Base-by-base conservation (phyloP, 2,888 invertebrate species). In the Alloplasta piceator region DNA sequence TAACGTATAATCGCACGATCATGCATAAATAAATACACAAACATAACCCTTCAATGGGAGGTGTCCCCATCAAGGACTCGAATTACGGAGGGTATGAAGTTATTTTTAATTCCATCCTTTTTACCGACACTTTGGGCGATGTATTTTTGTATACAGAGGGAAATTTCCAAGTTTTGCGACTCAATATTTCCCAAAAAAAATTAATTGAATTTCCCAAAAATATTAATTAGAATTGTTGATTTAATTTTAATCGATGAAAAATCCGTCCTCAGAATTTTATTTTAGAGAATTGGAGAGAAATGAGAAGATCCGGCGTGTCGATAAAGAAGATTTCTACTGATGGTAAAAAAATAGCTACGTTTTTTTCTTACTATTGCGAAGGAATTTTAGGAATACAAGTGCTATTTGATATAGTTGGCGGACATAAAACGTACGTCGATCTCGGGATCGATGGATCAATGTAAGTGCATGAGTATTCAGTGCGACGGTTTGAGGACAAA, bases 21-120 rank as follows among this genome's bases (percentile, higher is more conserved):
- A 43, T 41, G 55, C 52, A 10, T 14, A 14, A 36, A 50, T 43
- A 43, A 43, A 43, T 43, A 6, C 7, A 43, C 7, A 43, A 10
- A 43, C 43, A 43, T 6, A 10, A n/a, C n/a, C n/a, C n/a, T n/a
- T n/a, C n/a, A n/a, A 43, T 43, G 10, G 43, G 43, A 4, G 6
- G 55, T 36, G 14, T 12, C n/a, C 5, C 16, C 36, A 43, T 60
- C 78, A 68, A 70, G 61, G 67, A 61, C 72, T 55, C 66, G 41
- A 55, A 64, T 64, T 50, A 60, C 60, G 16, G 38, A 66, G 48
- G 66, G 80, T 48, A 71, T 71, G 46, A 63, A 43, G 78, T 75
- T 83, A 81, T 83, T 83, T 83, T 80, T 80, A 83, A 78, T 72
- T 61, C 74, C 63, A 79, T 68, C 79, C 79, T 79, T 70, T 26